Evolutionary conservation across 2,888 invertebrate species (phyloP).

Genomic region (Venusia cambrica): DNA sequence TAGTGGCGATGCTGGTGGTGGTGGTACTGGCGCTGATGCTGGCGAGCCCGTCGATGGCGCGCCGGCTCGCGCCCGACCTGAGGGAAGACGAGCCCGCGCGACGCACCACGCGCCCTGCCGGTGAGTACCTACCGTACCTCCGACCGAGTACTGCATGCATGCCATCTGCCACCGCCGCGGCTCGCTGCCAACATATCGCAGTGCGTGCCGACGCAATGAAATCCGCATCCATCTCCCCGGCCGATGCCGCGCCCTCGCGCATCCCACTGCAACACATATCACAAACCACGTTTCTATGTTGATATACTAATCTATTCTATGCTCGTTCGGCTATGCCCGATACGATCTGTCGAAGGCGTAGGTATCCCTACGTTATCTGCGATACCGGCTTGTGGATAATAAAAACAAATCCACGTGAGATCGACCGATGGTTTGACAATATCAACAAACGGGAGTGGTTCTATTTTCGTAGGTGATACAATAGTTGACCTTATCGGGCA

Average conservation of each 20-base stretch:
- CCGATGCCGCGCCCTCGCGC: conserved; percentile 25
- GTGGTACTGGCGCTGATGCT: conserved; percentile 52
- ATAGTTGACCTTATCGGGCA: conserved; percentile 68
- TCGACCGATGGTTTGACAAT: conserved; percentile 43
- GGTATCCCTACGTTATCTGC: conserved; percentile 62
- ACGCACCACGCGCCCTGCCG: conserved; percentile 84
- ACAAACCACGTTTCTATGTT: conserved; percentile 47
- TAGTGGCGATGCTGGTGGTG: conserved; percentile 66
- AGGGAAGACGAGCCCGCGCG: conserved; percentile 85
- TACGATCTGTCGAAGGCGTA: too few species aligned
- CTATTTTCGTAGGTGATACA: conserved; percentile 66
- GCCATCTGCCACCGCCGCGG: conserved; percentile 41
- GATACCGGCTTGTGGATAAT: conserved; percentile 60
- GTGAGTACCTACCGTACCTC: conserved; percentile 68
- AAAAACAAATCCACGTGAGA: conserved; percentile 78
- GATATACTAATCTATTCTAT: conserved; percentile 62
- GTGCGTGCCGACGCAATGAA: conserved; percentile 41
- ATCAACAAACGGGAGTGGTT: conserved; percentile 55
- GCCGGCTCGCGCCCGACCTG: conserved; percentile 83
- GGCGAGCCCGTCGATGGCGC: conserved; percentile 51
- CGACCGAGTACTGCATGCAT: conserved; percentile 47
- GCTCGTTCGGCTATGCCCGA: conserved; percentile 9
- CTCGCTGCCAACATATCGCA: conserved; percentile 31
- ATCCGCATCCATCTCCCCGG: conserved; percentile 39
- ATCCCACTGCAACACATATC: conserved; percentile 16